Evolutionary conservation across 2,797 vertebrate species (phyloP).

Genomic region (Tadarida brasiliensis): DNA sequence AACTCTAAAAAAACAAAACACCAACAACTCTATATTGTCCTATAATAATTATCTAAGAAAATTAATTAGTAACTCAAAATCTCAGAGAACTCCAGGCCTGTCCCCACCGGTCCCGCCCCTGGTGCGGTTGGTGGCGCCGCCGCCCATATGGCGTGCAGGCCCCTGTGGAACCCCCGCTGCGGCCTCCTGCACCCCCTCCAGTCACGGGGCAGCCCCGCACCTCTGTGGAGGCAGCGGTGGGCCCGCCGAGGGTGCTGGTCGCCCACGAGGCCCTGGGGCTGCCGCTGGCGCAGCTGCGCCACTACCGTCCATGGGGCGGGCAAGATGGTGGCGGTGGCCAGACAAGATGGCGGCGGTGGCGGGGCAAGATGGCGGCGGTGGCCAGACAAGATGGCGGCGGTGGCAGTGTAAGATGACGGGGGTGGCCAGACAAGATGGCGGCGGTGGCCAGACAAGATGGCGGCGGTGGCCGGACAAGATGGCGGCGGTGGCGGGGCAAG

Average conservation of each 20-base stretch:
- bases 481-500: too few species aligned
- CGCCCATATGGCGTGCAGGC: constrained; percentile 76
- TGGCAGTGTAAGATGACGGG: too few species aligned
- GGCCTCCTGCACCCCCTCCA: constrained; percentile 68
- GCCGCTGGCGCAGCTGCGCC: constrained; percentile 87
- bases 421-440: too few species aligned
- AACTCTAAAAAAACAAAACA: too few species aligned
- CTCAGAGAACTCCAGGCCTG: constrained; percentile 47
- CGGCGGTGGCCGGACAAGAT: too few species aligned
- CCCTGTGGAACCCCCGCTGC: constrained; percentile 77
- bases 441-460: too few species aligned
- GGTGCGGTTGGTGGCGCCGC: constrained; percentile 75
- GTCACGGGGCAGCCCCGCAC: constrained; percentile 78
- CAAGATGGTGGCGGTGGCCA: constrained; percentile 84
- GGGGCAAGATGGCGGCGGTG: too few species aligned
- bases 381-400: too few species aligned
- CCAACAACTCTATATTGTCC: neutral
- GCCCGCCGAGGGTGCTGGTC: constrained; percentile 83
- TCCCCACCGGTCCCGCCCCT: constrained; percentile 71
- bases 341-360: constrained; percentile 83
- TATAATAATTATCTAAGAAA: neutral
- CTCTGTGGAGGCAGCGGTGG: constrained; percentile 70
- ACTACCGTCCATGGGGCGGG: constrained; percentile 86
- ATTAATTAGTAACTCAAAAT: neutral
- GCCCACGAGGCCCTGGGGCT: constrained; percentile 85